Evolutionary conservation across 2,888 invertebrate species (phyloP), one percentile per base, ranked within the genome.

Genomic region (Diarsia dahlii): DNA sequence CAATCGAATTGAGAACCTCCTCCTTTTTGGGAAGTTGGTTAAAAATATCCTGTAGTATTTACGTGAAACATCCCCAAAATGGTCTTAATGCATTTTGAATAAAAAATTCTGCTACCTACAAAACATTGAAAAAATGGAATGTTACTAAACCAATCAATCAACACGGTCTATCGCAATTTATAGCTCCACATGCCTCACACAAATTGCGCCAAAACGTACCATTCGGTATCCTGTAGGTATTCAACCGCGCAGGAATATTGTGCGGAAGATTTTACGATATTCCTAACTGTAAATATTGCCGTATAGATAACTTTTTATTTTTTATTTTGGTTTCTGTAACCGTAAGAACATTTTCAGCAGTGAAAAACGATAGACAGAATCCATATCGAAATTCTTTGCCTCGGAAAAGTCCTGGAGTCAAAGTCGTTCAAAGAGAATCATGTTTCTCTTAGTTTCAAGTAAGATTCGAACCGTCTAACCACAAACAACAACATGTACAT

Each of bases 131-230:
- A 50, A 15, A 50, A 63, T 50, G 15, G 48, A 54, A 63, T 54
- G 12, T 34, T 39, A 50, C 39, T 66, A n/a, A 12, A 23, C 2
- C 58, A 56, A 80, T 73, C 78, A 78, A 80, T 80, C 74, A 65
- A 46, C 50, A 18, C 2, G 39, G 12, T 34, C 45, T 80, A 65
- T 80, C 52, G 65, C 46, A 66, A 73, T 65, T 65, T 60, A 52
- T 20, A 52, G 58, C 20, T 4, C 3, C 54, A 73, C 80, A 73
- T 15, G n/a, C 50, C 28, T 65, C 64, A 60, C 34, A 13, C 52
- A 52, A 50, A 80, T 78, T 60, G 60, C 52, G 39, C 15, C 60
- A 48, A 65, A 73, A 54, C 52, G 65, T 46, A 46, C 3, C 70
- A 18, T 65, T 58, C 64, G 23, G 39, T 71, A 39, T 63, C 18